Base-by-base conservation (phyloP, 2,797 vertebrate genomes). In the Microctenopoma stevenorrisi region DNA sequence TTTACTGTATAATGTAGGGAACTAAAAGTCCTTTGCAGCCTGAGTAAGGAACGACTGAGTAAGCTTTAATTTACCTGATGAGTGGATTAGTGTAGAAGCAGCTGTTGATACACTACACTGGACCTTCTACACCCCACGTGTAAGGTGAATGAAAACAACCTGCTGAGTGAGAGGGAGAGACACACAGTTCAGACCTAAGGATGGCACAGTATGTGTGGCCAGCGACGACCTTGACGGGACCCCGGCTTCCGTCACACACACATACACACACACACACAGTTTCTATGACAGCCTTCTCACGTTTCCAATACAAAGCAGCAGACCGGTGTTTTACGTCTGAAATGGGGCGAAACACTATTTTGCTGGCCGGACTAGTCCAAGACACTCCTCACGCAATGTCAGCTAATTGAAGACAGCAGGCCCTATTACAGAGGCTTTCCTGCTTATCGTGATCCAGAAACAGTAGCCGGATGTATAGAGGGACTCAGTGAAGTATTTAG, bases 391-490 rank as follows among this genome's bases (percentile, higher is more conserved):
- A 91, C 76, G 81, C 83, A 91, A 91, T 85, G 81, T 81, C 46
- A 6, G 79, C 77, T 92, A 91, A 91, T 92, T 91, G 86, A 86
- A 91, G 88, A 89, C 88, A 91, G 90, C 77, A 86, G 86, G 76
- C 59, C 68, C 28, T 11, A 30, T 70, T 75, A 37, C 55, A 7
- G 59, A 64, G 79, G 67, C 67, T 75, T 63, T 76, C 72, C 78
- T 74, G 62, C 75, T 69, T 69, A 56, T 72, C 56, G 3, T 67
- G 62, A 75, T 72, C 52, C 62, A 73, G 70, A 68, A 67, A 28
- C 26, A 3, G 47, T 38, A 64, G 74, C 52, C 51, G 40, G 44
- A 37, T 15, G 38, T 68, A 22, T 63, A 62, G 58, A 33, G 46
- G 48, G 63, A 54, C 15, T 54, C 42, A 26, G 18, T 40, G 8